These are phyloP conservation scores for Esox lucius DNA, from an alignment of 2,797 vertebrate species.

Conservation along the genomic window DNA sequence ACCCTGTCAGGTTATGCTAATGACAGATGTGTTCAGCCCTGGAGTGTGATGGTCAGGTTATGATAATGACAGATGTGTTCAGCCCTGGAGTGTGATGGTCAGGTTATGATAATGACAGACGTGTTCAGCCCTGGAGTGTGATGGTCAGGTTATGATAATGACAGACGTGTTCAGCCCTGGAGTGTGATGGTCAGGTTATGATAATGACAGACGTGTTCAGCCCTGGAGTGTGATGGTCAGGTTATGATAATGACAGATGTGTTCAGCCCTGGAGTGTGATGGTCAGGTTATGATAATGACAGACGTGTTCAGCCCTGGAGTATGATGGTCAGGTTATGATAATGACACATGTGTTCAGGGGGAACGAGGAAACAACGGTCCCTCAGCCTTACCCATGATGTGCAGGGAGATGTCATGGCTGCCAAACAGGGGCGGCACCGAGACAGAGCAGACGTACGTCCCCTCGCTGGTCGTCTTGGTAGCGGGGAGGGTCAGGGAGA, in stretches of 20 bases:
- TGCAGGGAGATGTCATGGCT: conserved; percentile 60
- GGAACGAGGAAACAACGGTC: no score
- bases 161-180: no score
- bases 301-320: no score
- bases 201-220: no score
- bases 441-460: conserved; percentile 65
- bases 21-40: not conserved
- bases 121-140: not conserved
- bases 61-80: not conserved
- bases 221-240: no score
- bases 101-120: not conserved
- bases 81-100: no score
- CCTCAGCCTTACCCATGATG: conserved; percentile 64
- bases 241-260: no score
- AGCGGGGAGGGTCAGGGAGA: conserved; percentile 60
- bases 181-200: no score
- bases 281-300: no score
- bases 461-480: conserved; percentile 63
- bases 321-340: no score
- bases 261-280: no score
- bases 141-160: not conserved
- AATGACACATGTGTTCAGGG: no score
- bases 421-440: conserved; percentile 58
- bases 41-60: not conserved
- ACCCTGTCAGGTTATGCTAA: not conserved